Conservation (phyloP, 2,888 invertebrate species). For the Dryadula phaetusa region DNA sequence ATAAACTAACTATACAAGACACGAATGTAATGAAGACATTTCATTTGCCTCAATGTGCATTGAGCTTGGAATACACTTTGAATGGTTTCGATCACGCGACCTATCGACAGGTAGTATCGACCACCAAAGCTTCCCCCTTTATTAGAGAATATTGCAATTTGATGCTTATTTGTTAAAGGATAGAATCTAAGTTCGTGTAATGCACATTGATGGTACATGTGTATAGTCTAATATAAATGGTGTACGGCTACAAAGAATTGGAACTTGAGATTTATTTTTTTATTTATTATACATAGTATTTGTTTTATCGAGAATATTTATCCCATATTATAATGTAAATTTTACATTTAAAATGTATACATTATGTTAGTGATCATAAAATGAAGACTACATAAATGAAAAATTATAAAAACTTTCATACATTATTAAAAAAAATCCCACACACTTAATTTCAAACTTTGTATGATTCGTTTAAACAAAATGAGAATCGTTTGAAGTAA, state of each 20-base stretch:
- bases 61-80: slow-evolving; percentile 46
- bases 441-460: background rate
- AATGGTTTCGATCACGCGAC: slow-evolving; percentile 61
- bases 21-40: slow-evolving; percentile 57
- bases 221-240: slow-evolving; percentile 17
- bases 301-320: too few species aligned
- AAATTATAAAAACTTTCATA: background rate
- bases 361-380: too few species aligned
- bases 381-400: background rate
- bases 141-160: background rate
- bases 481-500: slow-evolving; percentile 21
- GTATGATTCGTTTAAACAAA: slow-evolving; percentile 11
- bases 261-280: slow-evolving; percentile 21
- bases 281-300: background rate
- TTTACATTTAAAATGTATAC: too few species aligned
- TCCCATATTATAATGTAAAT: too few species aligned
- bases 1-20: slow-evolving; percentile 37
- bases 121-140: slow-evolving; percentile 26
- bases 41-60: slow-evolving; percentile 44
- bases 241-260: slow-evolving; percentile 10
- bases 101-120: slow-evolving; percentile 40
- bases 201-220: background rate
- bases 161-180: slow-evolving; percentile 10
- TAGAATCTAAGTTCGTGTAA: slow-evolving; percentile 17
- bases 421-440: background rate